Evolutionary conservation across 2,888 invertebrate genomes (phyloP).

Genomic region (Xanthia togata): DNA sequence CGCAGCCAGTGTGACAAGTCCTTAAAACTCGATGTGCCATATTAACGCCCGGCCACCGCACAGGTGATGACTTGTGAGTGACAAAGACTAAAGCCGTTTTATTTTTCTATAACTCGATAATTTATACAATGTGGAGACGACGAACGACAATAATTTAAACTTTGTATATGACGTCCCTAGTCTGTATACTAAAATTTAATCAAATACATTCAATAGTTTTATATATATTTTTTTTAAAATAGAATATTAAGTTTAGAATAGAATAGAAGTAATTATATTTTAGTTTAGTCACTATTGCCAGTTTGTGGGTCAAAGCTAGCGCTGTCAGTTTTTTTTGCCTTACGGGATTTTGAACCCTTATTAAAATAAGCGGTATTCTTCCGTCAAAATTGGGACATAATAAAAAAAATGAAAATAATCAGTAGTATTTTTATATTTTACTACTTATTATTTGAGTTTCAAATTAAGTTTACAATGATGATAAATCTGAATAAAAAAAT

Average conservation of each 20-base stretch:
- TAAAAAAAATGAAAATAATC: not conserved
- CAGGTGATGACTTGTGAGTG: not conserved
- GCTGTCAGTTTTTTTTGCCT: not conserved
- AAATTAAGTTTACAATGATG: not conserved
- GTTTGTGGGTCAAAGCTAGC: not conserved
- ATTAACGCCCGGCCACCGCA: not conserved
- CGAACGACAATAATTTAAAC: not conserved
- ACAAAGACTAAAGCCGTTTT: not conserved
- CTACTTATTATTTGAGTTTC: not conserved
- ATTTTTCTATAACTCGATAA: not conserved
- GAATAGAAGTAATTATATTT: too few species aligned
- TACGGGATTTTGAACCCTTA: not conserved
- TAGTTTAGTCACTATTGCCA: not conserved
- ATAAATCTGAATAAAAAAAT: not conserved
- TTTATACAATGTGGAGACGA: not conserved
- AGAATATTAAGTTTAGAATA: too few species aligned
- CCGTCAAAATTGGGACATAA: not conserved
- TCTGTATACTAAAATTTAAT: not conserved
- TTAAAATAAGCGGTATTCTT: not conserved
- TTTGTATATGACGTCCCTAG: not conserved
- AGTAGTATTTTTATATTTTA: not conserved
- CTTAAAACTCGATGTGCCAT: not conserved
- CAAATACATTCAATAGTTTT: not conserved
- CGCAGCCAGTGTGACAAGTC: too few species aligned
- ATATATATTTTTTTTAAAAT: too few species aligned